Percentiles rank a stretch among this genome's conserved stretches.
Conservation (phyloP, 2,113 vertebrate species). For the Gasterosteus aculeatus region DNA sequence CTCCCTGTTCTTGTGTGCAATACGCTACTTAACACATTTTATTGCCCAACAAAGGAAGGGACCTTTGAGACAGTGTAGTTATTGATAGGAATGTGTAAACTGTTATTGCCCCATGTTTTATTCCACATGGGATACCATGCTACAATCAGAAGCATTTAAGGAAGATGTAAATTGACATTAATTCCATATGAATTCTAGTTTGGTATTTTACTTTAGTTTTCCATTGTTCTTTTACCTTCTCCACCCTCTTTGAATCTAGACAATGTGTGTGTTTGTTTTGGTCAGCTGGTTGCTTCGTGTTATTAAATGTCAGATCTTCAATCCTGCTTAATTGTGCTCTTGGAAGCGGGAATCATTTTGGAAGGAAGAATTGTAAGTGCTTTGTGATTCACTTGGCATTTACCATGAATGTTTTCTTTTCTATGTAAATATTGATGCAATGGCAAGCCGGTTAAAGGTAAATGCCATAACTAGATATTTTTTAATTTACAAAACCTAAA, state of each 20-base stretch:
- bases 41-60: slow-evolving; percentile 10
- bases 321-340: slow-evolving; percentile 25
- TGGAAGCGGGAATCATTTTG: slow-evolving; percentile 27
- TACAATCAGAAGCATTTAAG: neutral
- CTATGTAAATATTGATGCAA: neutral
- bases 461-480: neutral
- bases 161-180: neutral
- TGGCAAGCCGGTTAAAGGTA: neutral
- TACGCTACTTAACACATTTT: slow-evolving; percentile 4
- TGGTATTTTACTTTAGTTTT: neutral
- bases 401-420: no score
- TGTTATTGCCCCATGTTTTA: neutral
- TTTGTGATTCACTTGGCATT: neutral
- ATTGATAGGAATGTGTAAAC: neutral
- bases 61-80: neutral
- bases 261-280: slow-evolving; percentile 27
- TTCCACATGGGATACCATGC: neutral
- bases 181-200: neutral
- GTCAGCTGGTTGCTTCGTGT: slow-evolving; percentile 15
- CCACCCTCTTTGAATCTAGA: slow-evolving; percentile 12
- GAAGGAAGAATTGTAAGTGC: neutral
- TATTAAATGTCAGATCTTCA: slow-evolving; percentile 38
- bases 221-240: neutral
- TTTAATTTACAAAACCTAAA: neutral
- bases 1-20: neutral